Evolutionary conservation across 2,113 vertebrate species (phyloP).

Genomic region (Thunnus maccoyii): DNA sequence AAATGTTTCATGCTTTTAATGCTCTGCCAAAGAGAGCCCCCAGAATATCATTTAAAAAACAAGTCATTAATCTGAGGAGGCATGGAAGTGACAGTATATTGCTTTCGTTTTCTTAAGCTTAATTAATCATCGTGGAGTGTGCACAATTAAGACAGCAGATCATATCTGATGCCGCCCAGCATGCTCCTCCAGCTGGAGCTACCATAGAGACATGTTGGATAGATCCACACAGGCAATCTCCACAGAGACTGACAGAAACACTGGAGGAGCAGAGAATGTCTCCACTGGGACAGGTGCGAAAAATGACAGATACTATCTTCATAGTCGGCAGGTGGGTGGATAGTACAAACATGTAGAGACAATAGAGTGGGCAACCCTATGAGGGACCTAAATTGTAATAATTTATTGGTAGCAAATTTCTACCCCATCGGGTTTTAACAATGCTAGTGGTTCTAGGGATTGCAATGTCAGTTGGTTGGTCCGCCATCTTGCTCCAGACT

Average conservation of each 20-base stretch:
- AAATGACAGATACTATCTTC: neutral
- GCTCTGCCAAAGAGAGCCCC: constrained; percentile 9
- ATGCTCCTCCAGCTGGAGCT: neutral
- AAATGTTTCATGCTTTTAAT: constrained; percentile 37
- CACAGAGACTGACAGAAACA: neutral
- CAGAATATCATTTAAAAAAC: constrained; percentile 19
- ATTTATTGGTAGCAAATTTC: neutral
- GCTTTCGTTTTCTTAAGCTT: constrained; percentile 25
- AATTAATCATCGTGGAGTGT: constrained; percentile 47
- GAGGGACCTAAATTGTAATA: neutral
- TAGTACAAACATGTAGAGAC: neutral
- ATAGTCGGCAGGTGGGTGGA: neutral
- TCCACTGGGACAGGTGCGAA: neutral
- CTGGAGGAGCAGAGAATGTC: neutral
- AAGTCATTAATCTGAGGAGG: constrained; percentile 40
- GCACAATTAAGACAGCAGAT: constrained; percentile 40
- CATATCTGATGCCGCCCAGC: constrained; percentile 15
- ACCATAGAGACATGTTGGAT: neutral
- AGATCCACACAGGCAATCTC: constrained; percentile 22
- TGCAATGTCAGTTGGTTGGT: no score
- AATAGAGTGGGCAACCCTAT: neutral
- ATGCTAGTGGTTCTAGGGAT: no score
- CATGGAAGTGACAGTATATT: constrained; percentile 30
- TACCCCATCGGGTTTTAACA: neutral
- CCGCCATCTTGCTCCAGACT: no score